phyloP scores from a whole-genome alignment of 1,140 invertebrate genomes.

The Pollicipes pollicipes region DNA sequence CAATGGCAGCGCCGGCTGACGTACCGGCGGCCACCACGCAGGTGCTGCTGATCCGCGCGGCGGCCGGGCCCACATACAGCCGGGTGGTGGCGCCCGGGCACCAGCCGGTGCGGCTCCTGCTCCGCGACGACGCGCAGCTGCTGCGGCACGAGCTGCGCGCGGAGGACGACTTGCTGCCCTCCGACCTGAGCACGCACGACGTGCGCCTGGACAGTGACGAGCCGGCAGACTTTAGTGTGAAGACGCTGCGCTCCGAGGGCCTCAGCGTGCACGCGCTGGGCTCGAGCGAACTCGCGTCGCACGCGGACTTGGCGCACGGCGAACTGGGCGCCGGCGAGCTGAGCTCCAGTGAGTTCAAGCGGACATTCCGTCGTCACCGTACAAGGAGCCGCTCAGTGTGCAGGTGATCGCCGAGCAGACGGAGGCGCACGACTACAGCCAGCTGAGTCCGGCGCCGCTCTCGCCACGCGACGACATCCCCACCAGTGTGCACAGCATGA shows the following conservation, averaged over 20 bases:
- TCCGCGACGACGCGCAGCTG: not conserved
- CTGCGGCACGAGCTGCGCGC: not conserved
- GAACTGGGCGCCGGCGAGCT: conserved; percentile 7
- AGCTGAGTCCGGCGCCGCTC: conserved; percentile 18
- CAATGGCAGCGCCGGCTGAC: conserved; percentile 4
- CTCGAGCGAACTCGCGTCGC: conserved; percentile 18
- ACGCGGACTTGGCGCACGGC: too few relatives aligned
- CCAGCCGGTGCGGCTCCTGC: not conserved
- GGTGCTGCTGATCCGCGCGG: conserved; percentile 1
- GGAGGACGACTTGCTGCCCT: not conserved
- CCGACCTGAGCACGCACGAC: conserved; percentile 11
- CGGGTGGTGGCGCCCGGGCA: not conserved
- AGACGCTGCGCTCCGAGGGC: not conserved
- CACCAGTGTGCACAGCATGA: conserved; percentile 40
- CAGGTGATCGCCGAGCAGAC: conserved; percentile 19
- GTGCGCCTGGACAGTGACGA: conserved; percentile 11
- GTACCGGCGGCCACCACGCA: conserved; percentile 2
- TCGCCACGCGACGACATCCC: conserved; percentile 19
- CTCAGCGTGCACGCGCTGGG: conserved; percentile 12
- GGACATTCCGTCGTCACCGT: not conserved
- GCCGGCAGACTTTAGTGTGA: conserved; percentile 10
- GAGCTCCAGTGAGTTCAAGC: not conserved
- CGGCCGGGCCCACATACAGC: conserved; percentile 2
- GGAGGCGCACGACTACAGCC: conserved; percentile 19
- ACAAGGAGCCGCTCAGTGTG: conserved; percentile 18